Percentiles rank a stretch among this genome's conserved stretches.
These are phyloP conservation scores for Drosophila repleta DNA, from an alignment of 1,140 invertebrate genomes.

Conservation along the genomic window DNA sequence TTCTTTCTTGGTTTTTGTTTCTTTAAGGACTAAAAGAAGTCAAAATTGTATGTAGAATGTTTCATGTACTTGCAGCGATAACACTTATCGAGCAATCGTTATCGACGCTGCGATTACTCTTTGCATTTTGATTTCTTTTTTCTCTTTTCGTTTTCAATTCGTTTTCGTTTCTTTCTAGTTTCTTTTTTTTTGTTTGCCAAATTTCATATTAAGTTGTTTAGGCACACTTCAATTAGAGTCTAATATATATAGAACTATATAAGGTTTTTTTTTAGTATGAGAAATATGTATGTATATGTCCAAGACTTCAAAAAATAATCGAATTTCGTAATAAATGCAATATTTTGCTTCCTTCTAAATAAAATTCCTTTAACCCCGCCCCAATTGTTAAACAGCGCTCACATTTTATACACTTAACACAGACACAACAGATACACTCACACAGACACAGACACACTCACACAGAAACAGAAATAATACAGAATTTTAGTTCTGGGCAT, in stretches of 20 bases:
- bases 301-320: slow-evolving; percentile 19
- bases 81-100: slow-evolving; percentile 17
- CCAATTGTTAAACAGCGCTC: slow-evolving; percentile 1
- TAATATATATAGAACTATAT: slow-evolving; percentile 6
- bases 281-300: slow-evolving; percentile 17
- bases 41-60: slow-evolving; percentile 37
- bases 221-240: slow-evolving; percentile 28
- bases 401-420: slow-evolving; percentile 25
- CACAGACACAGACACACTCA: slow-evolving; percentile 11
- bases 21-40: slow-evolving; percentile 29
- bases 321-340: slow-evolving; percentile 25
- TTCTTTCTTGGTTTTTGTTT: slow-evolving; percentile 36
- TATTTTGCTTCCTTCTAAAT: slow-evolving; percentile 1
- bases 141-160: slow-evolving; percentile 23
- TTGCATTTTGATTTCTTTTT: slow-evolving; percentile 11
- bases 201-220: slow-evolving; percentile 23
- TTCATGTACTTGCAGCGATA: slow-evolving; percentile 38
- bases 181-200: slow-evolving; percentile 8
- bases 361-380: not conserved
- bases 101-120: slow-evolving; percentile 1
- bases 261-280: not conserved
- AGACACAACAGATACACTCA: slow-evolving; percentile 16
- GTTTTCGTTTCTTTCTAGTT: slow-evolving; percentile 15
- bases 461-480: slow-evolving; percentile 27
- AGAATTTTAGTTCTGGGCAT: slow-evolving; percentile 18